These are phyloP conservation scores for Myodes glareolus DNA, from an alignment of 2,113 vertebrate species.

Conservation along the genomic window DNA sequence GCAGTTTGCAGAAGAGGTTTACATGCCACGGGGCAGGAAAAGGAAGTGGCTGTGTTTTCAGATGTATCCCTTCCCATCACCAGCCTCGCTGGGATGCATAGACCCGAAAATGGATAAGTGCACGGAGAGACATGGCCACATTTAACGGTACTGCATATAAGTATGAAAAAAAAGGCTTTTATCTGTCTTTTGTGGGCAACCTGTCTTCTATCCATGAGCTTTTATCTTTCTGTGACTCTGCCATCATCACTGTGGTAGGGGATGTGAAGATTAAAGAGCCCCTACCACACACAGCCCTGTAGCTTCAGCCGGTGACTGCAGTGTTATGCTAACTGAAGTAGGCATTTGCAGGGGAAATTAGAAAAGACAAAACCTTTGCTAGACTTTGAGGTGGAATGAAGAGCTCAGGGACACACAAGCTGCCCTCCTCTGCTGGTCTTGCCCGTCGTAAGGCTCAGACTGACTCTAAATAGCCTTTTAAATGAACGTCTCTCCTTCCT, in stretches of 20 bases:
- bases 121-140: background rate
- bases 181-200: background rate
- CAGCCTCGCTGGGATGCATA: background rate
- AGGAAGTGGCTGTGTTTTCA: constrained; percentile 57
- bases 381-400: background rate
- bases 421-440: background rate
- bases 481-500: background rate
- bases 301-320: background rate
- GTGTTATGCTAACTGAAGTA: background rate
- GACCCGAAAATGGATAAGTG: background rate
- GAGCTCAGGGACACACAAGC: background rate
- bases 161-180: background rate
- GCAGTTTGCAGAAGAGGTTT: constrained; percentile 67
- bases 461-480: background rate
- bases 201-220: constrained; percentile 16
- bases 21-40: constrained; percentile 53
- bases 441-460: background rate
- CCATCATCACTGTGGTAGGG: background rate
- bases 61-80: constrained; percentile 33
- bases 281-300: background rate
- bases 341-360: background rate
- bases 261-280: background rate
- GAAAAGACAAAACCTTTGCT: background rate
- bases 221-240: background rate
- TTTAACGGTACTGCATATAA: background rate